A percentile compares a stretch with the other conserved stretches of the same genome.
These are phyloP conservation scores for Glossosoma conforme DNA, from an alignment of 1,140 invertebrate species.

Conservation along the genomic window DNA sequence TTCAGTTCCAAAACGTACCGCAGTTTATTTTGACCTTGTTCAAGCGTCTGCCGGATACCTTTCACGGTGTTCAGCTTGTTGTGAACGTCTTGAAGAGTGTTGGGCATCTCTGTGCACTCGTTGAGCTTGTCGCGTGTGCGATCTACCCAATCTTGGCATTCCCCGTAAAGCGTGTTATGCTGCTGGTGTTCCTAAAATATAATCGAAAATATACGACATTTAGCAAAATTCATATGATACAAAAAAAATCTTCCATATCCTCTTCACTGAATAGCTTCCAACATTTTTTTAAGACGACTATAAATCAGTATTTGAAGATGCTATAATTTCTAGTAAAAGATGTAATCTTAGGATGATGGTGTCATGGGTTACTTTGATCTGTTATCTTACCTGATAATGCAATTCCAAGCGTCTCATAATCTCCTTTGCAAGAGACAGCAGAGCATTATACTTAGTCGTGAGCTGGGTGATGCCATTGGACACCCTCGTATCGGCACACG, in stretches of 20 bases:
- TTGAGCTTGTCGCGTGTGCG: slow-evolving; percentile 75
- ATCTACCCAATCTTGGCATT: slow-evolving; percentile 89
- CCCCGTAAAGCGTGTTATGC: slow-evolving; percentile 81
- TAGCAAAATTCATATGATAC: not conserved
- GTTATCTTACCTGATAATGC: slow-evolving; percentile 76
- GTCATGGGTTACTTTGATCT: too few relatives aligned
- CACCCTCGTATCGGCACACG: slow-evolving; percentile 87
- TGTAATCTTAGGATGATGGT: too few relatives aligned
- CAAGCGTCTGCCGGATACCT: slow-evolving; percentile 75
- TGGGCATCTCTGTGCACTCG: slow-evolving; percentile 71
- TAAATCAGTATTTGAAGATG: not conserved
- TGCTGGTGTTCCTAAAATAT: slow-evolving; percentile 73
- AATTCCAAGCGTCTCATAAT: slow-evolving; percentile 85
- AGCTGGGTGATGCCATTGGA: slow-evolving; percentile 92
- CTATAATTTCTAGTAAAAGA: too few relatives aligned
- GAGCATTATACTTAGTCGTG: slow-evolving; percentile 88
- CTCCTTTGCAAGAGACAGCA: slow-evolving; percentile 89
- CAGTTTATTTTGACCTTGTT: slow-evolving; percentile 87
- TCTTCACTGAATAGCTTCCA: not conserved
- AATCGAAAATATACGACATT: slow-evolving; percentile 7
- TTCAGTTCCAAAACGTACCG: slow-evolving; percentile 86
- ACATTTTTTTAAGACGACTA: not conserved
- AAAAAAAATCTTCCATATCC: slow-evolving; percentile 11
- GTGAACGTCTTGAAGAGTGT: slow-evolving; percentile 73
- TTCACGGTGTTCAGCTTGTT: slow-evolving; percentile 80